A percentile compares a stretch with the other conserved stretches of the same genome.
Conservation (phyloP, 1,140 invertebrate species). For the Triops longicaudatus region DNA sequence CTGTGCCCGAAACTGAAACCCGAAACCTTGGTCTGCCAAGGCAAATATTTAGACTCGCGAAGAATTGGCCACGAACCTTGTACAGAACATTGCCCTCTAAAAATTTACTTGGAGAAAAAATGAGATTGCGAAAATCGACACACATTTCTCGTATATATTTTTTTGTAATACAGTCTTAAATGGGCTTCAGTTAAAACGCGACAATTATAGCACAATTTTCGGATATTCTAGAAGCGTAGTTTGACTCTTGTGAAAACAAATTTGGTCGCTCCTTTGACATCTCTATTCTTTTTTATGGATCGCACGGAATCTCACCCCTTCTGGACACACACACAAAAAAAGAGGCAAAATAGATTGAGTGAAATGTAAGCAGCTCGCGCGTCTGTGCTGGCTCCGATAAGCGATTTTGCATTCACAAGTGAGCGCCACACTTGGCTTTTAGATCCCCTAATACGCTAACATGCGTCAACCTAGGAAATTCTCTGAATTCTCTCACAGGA, state of each 20-base stretch:
- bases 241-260: not conserved
- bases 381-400: not conserved
- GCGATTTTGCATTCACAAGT: conserved; percentile 2
- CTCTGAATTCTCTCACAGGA: not conserved
- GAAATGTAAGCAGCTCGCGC: not conserved
- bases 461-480: not conserved
- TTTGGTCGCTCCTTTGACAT: not conserved
- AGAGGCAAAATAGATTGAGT: not conserved
- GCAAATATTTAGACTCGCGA: not conserved
- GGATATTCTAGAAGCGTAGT: too few relatives aligned
- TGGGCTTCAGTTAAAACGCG: too few relatives aligned
- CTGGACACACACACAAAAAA: too few relatives aligned
- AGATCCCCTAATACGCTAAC: not conserved
- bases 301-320: not conserved
- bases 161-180: too few relatives aligned
- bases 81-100: not conserved
- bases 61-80: not conserved
- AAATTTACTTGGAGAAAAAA: too few relatives aligned
- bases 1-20: not conserved
- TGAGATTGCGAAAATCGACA: too few relatives aligned
- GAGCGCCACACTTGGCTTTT: not conserved
- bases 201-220: too few relatives aligned
- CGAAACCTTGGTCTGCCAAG: not conserved
- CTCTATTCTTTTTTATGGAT: not conserved
- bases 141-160: too few relatives aligned